Percentiles rank a stretch among this genome's conserved stretches.
Evolutionary conservation across 64 coral and sea anemone genomes (phyloP).

Genomic region (Acropora tenuis): DNA sequence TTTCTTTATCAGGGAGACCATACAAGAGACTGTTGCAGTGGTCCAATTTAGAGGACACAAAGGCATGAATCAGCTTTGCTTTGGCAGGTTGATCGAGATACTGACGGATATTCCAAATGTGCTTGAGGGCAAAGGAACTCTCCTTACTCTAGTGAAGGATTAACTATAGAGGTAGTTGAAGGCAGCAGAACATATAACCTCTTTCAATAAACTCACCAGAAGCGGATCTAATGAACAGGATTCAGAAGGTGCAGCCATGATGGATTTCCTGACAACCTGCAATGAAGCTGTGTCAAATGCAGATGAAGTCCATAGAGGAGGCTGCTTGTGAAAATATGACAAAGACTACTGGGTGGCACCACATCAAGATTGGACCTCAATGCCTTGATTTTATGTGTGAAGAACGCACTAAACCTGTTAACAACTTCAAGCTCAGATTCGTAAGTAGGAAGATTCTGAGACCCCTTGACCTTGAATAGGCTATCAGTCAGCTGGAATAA

Average conservation of each 20-base stretch:
- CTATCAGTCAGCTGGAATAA: constrained; percentile 56
- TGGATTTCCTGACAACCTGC: too few relatives aligned
- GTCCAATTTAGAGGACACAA: constrained; percentile 4
- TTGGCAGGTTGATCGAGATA: too few relatives aligned
- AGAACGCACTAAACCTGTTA: constrained; percentile 31
- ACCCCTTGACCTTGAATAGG: constrained; percentile 54
- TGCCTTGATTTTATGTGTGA: constrained; percentile 21
- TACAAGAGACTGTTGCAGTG: background rate
- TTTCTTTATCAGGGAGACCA: background rate
- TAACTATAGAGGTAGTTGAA: too few relatives aligned
- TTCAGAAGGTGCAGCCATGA: too few relatives aligned
- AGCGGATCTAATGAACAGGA: too few relatives aligned
- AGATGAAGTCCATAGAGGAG: too few relatives aligned
- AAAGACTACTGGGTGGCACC: background rate
- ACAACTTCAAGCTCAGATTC: constrained; percentile 40
- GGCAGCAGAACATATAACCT: too few relatives aligned
- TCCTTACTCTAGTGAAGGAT: too few relatives aligned
- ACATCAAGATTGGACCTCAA: background rate
- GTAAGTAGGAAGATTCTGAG: constrained; percentile 34
- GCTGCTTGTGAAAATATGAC: background rate
- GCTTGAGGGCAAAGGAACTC: too few relatives aligned
- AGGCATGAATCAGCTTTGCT: background rate
- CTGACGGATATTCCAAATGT: background rate
- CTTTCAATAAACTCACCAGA: too few relatives aligned
- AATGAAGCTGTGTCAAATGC: too few relatives aligned